Base-by-base conservation (phyloP, 2,113 vertebrate species). In the Thymallus thymallus region DNA sequence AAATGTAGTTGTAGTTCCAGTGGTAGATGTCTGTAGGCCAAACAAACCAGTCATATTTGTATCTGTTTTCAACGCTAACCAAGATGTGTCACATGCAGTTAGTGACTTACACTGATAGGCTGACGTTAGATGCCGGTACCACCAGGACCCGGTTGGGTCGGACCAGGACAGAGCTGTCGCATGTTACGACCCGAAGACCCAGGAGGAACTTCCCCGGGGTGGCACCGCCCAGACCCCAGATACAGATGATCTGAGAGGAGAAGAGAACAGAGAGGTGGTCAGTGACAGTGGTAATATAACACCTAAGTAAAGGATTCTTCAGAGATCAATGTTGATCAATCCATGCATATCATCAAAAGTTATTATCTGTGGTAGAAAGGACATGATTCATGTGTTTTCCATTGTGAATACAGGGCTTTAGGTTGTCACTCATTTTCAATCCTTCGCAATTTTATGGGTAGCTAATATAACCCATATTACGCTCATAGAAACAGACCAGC, bases 201-300 rank as follows among this genome's bases (percentile, higher is more conserved):
- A 99, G 93, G 76, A 99, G 89, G 80, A 98, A 99, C 77, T 99
- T 99, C 73, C 97, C 97, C 0, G 97, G 97, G 2, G 97, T 99
- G 46, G 97, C 97, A 32, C 97, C 97, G 7, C 96, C 96, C 45
- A 94, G 94, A 73, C 97, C 96, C 97, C 96, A 99, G 81, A 99
- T 96, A 81, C 96, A 99, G 72, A 98, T 94, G 5, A 94, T 97
- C 97, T 99, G n/a, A n/a, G n/a, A n/a, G n/a, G n/a, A n/a, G n/a
- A n/a, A n/a, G 82, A 83, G 9, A 35, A 32, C 30, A 32, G 32
- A 35, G 32, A 1, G 18, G 5, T 5, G 5, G 26, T 9, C 23
- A 26, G 61, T 0, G 20, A n/a, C 20, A 22, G 6, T 58, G 18
- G 13, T 14, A 58, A 58, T 6, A 18, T 58, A 58, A 20, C 13